Evolutionary conservation across 2,113 vertebrate species (phyloP).

Genomic region (Rhineura floridana): DNA sequence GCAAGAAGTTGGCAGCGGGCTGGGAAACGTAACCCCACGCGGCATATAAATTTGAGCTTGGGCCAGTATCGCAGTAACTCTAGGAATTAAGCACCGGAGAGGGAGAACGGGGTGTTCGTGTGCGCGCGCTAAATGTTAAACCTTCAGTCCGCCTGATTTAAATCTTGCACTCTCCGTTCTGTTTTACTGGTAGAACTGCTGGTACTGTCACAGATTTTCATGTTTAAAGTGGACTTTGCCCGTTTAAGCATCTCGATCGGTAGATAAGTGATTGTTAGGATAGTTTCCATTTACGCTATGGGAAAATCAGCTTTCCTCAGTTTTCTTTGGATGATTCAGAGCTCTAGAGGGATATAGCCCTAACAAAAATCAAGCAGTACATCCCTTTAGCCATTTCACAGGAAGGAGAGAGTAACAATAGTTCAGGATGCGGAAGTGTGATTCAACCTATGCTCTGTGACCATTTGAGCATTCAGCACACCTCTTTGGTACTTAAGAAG

Average conservation of each 20-base stretch:
- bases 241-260: not conserved
- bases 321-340: not conserved
- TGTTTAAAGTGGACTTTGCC: not conserved
- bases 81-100: not conserved
- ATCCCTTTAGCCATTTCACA: not conserved
- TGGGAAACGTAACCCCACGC: no score
- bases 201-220: not conserved
- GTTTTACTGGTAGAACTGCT: not conserved
- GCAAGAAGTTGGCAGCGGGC: not conserved
- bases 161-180: not conserved
- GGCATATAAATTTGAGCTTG: not conserved
- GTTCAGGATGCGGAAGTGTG: not conserved
- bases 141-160: not conserved
- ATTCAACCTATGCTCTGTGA: not conserved
- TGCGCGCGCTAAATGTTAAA: not conserved
- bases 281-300: not conserved
- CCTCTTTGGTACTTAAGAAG: not conserved
- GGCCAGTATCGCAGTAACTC: not conserved
- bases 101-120: not conserved
- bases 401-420: not conserved
- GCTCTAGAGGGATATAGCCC: not conserved
- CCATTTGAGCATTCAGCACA: not conserved
- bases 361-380: not conserved
- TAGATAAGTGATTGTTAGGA: not conserved
- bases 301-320: not conserved